phyloP scores from a whole-genome alignment of 2,888 invertebrate genomes.

The Lutraria lutraria region DNA sequence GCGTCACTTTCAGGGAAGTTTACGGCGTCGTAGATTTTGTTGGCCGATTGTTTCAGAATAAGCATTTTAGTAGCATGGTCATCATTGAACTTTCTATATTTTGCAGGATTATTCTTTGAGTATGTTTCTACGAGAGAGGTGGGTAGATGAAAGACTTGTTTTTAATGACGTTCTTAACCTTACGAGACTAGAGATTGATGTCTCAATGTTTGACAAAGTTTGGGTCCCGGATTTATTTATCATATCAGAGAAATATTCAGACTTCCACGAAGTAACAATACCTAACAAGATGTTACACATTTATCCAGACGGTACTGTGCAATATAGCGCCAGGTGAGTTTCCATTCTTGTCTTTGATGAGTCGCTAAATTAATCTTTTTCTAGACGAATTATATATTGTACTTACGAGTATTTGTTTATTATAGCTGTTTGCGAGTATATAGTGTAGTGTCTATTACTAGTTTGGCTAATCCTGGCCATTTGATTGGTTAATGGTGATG shows the following conservation, averaged over 20 bases:
- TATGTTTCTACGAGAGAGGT: slow-evolving; percentile 63
- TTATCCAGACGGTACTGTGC: slow-evolving; percentile 56
- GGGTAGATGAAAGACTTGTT: slow-evolving; percentile 54
- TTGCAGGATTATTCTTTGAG: slow-evolving; percentile 64
- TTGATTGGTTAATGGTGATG: no score
- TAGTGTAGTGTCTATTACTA: no score
- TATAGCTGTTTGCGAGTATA: no score
- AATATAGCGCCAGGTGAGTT: slow-evolving; percentile 50
- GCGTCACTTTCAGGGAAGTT: no score
- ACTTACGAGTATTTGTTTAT: no score
- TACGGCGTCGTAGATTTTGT: no score
- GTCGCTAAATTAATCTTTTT: no score
- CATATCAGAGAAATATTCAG: slow-evolving; percentile 48
- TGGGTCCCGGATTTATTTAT: slow-evolving; percentile 59
- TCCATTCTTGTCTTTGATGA: neutral
- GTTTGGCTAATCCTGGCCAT: no score
- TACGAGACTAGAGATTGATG: slow-evolving; percentile 42
- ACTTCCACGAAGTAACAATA: slow-evolving; percentile 59
- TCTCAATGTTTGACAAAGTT: slow-evolving; percentile 22
- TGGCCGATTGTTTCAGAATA: no score
- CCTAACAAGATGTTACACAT: slow-evolving; percentile 56
- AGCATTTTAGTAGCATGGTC: no score
- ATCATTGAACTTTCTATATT: no score
- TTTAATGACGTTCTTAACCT: slow-evolving; percentile 38
- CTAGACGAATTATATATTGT: no score